A percentile compares a stretch with the other conserved stretches of the same genome.
phyloP scores from a whole-genome alignment of 2,888 invertebrate genomes.

The Parasteatoda lunata region DNA sequence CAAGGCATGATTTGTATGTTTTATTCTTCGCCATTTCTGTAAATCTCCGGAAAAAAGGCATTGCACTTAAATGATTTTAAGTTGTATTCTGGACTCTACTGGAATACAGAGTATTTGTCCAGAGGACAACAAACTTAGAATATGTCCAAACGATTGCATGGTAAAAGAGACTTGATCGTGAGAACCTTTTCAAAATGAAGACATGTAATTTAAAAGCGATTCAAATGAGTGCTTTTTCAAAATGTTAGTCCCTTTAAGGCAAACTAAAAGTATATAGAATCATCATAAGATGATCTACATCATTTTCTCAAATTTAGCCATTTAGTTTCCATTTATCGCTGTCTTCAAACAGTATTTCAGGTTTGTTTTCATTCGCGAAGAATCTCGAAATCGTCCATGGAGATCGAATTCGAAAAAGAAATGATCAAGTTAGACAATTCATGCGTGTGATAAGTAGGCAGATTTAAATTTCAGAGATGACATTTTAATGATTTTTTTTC shows the following conservation, averaged over 20 bases:
- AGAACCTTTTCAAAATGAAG: not conserved
- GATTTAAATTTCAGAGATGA: too few species aligned
- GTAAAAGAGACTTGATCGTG: not conserved
- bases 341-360: not conserved
- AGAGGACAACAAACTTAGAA: not conserved
- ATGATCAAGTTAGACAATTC: too few species aligned
- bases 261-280: not conserved
- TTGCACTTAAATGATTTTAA: too few species aligned
- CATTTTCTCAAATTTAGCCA: not conserved
- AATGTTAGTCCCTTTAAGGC: not conserved
- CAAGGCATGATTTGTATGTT: too few species aligned
- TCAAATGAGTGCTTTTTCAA: not conserved
- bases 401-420: not conserved
- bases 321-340: not conserved
- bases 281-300: not conserved
- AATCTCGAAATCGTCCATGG: not conserved
- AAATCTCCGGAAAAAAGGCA: too few species aligned
- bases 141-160: not conserved
- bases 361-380: not conserved
- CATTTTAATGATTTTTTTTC: too few species aligned
- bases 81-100: too few species aligned
- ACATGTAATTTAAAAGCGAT: not conserved
- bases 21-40: too few species aligned
- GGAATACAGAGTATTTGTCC: too few species aligned
- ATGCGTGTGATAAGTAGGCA: too few species aligned